Conservation (phyloP, 2,113 vertebrate species). For the Salvator merianae region DNA sequence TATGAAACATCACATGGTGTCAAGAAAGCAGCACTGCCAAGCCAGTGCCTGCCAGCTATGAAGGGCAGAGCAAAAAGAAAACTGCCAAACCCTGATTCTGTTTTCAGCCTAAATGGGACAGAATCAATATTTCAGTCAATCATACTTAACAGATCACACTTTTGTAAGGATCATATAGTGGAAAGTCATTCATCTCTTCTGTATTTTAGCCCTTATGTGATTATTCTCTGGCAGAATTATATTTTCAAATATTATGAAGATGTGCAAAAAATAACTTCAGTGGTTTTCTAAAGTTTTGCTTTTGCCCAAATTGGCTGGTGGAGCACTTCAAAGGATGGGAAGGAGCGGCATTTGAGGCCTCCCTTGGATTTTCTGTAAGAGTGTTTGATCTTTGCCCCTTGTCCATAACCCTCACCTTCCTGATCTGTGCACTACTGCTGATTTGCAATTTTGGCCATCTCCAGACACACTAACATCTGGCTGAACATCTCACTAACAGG, state of each 20-base stretch:
- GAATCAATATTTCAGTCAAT: background rate
- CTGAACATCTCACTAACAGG: too few species aligned
- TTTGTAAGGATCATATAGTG: background rate
- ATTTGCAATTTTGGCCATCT: too few species aligned
- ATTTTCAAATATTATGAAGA: too few species aligned
- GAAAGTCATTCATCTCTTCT: background rate
- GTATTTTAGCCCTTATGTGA: background rate
- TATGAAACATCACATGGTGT: conserved; percentile 54
- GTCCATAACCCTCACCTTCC: too few species aligned
- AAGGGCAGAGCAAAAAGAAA: conserved; percentile 13
- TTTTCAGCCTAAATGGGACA: conserved; percentile 6
- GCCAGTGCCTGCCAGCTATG: conserved; percentile 37
- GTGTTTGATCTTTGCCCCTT: too few species aligned
- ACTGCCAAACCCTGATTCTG: background rate
- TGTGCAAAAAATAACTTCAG: background rate
- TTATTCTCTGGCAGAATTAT: background rate
- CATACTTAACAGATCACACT: background rate
- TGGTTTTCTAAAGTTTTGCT: background rate
- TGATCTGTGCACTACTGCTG: too few species aligned
- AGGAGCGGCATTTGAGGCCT: too few species aligned
- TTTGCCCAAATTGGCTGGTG: background rate
- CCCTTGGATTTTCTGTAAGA: too few species aligned
- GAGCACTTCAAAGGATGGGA: too few species aligned
- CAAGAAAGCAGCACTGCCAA: conserved; percentile 35
- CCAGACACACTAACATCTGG: too few species aligned